Base-by-base conservation (phyloP, 2,113 vertebrate genomes). In the Pteronura brasiliensis region DNA sequence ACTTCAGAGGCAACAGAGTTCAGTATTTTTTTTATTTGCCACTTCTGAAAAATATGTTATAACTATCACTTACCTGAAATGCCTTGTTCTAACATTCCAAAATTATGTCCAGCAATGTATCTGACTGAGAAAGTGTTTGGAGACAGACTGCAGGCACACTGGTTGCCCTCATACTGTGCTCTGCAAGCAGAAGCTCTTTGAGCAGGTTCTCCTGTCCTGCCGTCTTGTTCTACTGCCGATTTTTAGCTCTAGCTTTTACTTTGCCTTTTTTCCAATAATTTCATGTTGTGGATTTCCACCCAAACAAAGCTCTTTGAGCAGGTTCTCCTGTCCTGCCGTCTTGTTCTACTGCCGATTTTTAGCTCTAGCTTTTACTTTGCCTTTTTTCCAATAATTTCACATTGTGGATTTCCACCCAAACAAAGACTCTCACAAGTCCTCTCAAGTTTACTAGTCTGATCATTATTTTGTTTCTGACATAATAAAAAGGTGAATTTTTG, bases 401-500 rank as follows among this genome's bases (percentile, higher is more conserved):
- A 0, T 55, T 29, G 7, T 76, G 6, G 86, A 6, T 88, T 63
- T 95, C 67, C 55, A 65, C 47, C 0, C n/a, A 82, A 77, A 88
- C 52, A 39, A 44, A 92, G 42, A 36, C 57, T 83, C 12, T 11
- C n/a, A 34, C 18, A 52, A 59, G 29, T 76, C 18, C 76, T 34
- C 36, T 95, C 39, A 55, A 0, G n/a, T 72, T 47, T 92, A 79
- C 29, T 91, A 83, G 11, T 42, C 67, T 71, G 39, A 72, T 74
- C 34, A 21, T 34, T 49, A 25, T 85, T 90, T 96, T 83, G 47
- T 27, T 88, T 92, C 84, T 59, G 13, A 36, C 42, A 9, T 42
- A n/a, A 94, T 44, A 76, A 95, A 87, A 97, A 65, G 69, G 29
- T 55, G 23, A 65, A 61, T 55, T 96, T 91, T 96, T 83, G 31